Evolutionary conservation across 2,888 invertebrate genomes (phyloP).

Genomic region (Eledona agricola): DNA sequence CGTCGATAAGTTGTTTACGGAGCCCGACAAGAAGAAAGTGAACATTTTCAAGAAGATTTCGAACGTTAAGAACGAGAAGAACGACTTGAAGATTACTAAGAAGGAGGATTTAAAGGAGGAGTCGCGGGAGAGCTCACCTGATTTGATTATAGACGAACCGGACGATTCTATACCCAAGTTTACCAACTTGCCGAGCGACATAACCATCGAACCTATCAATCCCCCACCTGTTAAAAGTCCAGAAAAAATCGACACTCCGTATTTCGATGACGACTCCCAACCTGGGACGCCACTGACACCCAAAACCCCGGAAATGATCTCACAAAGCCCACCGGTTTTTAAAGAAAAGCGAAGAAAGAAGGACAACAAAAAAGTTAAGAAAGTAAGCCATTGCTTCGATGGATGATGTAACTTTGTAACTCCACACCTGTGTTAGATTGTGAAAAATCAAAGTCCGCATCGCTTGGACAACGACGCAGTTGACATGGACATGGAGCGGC

Average conservation of each 20-base stretch:
- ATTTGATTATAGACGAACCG: constrained; percentile 62
- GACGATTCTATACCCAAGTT: constrained; percentile 53
- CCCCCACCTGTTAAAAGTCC: constrained; percentile 51
- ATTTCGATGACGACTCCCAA: constrained; percentile 65
- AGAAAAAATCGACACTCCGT: constrained; percentile 58
- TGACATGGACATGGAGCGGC: constrained; percentile 56
- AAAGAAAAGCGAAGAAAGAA: constrained; percentile 67
- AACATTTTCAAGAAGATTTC: constrained; percentile 90
- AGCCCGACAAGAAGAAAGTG: constrained; percentile 85
- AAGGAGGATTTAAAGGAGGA: constrained; percentile 57
- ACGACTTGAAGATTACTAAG: constrained; percentile 59
- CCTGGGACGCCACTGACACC: constrained; percentile 67
- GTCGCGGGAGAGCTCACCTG: constrained; percentile 60
- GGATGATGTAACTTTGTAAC: not conserved
- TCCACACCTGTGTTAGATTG: constrained; percentile 27
- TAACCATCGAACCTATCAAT: constrained; percentile 67
- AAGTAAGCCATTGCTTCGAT: constrained; percentile 37
- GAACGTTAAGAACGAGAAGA: constrained; percentile 73
- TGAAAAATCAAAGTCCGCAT: constrained; percentile 46
- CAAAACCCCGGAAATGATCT: constrained; percentile 67
- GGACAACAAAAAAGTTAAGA: constrained; percentile 62
- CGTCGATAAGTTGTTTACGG: constrained; percentile 72
- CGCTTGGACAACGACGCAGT: constrained; percentile 48
- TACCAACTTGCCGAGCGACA: constrained; percentile 61
- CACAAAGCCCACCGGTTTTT: constrained; percentile 69